Evolutionary conservation across 2,797 vertebrate species (phyloP).

Genomic region (Chrosomus eos): DNA sequence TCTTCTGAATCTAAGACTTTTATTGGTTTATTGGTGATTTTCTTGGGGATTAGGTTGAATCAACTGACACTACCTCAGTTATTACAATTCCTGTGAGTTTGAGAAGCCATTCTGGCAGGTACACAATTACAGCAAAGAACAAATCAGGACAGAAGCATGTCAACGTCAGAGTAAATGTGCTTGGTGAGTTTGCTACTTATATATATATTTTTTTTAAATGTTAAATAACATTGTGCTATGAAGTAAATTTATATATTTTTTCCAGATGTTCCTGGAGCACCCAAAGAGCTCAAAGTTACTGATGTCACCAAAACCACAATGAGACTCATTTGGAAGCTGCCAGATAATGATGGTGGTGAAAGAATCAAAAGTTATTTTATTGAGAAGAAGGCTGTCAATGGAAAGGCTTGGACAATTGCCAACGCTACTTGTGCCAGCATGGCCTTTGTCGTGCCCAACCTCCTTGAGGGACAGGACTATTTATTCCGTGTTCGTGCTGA

Average conservation of each 20-base stretch:
- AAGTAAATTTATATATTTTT: constrained; percentile 22
- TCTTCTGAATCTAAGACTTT: constrained; percentile 4
- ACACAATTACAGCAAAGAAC: constrained; percentile 96
- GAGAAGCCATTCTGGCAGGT: constrained; percentile 92
- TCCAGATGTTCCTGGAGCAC: constrained; percentile 83
- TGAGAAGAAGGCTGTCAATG: constrained; percentile 91
- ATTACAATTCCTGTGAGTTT: constrained; percentile 86
- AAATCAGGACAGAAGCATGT: constrained; percentile 96
- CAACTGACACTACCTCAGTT: constrained; percentile 87
- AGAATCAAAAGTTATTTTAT: constrained; percentile 97
- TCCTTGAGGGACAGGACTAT: constrained; percentile 93
- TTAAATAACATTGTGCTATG: background rate
- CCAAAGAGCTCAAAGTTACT: constrained; percentile 93
- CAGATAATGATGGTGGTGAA: constrained; percentile 95
- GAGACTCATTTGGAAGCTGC: constrained; percentile 96
- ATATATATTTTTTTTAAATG: background rate
- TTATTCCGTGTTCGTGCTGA: constrained; percentile 94
- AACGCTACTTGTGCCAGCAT: constrained; percentile 90
- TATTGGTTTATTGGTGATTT: constrained; percentile 18
- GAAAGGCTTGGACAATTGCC: constrained; percentile 95
- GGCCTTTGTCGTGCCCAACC: constrained; percentile 89
- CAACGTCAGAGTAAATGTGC: constrained; percentile 90
- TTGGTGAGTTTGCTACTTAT: constrained; percentile 79
- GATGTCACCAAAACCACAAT: constrained; percentile 91
- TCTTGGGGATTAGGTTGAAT: constrained; percentile 81